Evolutionary conservation across 2,113 vertebrate species (phyloP).

Genomic region (Nothoprocta perdicaria): DNA sequence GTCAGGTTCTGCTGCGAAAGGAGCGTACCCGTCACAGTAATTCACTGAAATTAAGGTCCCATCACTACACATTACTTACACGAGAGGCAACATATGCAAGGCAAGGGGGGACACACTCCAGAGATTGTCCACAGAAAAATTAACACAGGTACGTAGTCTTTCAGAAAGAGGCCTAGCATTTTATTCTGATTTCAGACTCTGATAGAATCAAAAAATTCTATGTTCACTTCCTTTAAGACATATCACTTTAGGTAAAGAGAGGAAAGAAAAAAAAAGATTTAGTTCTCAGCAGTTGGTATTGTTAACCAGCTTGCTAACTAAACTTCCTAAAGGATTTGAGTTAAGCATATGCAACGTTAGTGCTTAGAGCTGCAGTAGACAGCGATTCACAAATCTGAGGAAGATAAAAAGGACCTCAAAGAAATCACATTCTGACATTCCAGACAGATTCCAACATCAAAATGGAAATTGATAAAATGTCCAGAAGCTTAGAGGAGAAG

Average conservation of each 20-base stretch:
- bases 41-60: neutral
- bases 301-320: neutral
- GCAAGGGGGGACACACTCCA: neutral
- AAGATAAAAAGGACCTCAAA: neutral
- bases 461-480: neutral
- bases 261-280: neutral
- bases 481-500: neutral
- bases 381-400: neutral
- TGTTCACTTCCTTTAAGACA: neutral
- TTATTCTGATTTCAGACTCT: neutral
- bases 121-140: neutral
- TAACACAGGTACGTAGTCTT: accelerated
- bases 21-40: too few species aligned
- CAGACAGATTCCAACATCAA: neutral
- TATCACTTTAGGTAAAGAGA: neutral
- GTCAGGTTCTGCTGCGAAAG: too few species aligned
- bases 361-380: neutral
- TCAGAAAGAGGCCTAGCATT: neutral
- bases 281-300: neutral
- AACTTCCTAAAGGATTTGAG: neutral
- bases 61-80: neutral
- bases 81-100: accelerated
- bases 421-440: slow-evolving; percentile 13
- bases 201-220: neutral
- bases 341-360: neutral